A percentile compares a stretch with the other conserved stretches of the same genome.
Conservation (phyloP, 2,797 vertebrate species). For the Lutjanus argentimaculatus region DNA sequence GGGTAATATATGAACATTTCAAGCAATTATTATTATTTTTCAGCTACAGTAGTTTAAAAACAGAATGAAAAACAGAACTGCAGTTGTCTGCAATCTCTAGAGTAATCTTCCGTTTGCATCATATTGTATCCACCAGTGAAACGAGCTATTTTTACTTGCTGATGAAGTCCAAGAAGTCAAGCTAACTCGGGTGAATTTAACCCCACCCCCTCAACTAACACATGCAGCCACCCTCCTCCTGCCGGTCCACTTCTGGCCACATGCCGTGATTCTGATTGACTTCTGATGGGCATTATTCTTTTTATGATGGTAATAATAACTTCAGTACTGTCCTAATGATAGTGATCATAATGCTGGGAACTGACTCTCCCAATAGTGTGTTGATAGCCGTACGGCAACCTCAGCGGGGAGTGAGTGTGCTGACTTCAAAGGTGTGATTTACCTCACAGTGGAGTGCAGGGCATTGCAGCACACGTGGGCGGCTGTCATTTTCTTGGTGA, state of each 20-base stretch:
- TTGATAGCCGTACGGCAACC: conserved; percentile 60
- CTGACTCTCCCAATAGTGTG: conserved; percentile 55
- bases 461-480: conserved; percentile 34
- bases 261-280: conserved; percentile 78
- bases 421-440: conserved; percentile 77
- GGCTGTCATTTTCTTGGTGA: conserved; percentile 59
- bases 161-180: conserved; percentile 37
- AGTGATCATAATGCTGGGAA: conserved; percentile 76
- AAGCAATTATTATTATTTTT: neutral
- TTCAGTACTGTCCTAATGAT: conserved; percentile 78
- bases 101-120: conserved; percentile 16
- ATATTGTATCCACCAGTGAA: conserved; percentile 4
- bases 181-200: conserved; percentile 23
- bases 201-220: conserved; percentile 4
- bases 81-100: neutral
- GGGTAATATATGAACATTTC: neutral
- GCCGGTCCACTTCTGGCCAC: conserved; percentile 63
- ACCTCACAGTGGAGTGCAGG: conserved; percentile 65
- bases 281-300: conserved; percentile 80
- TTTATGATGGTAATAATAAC: conserved; percentile 83
- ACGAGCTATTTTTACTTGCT: conserved; percentile 19
- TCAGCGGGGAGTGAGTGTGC: conserved; percentile 66
- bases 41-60: neutral
- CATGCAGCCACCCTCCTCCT: neutral
- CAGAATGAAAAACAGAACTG: neutral